A percentile compares a stretch with the other conserved stretches of the same genome.
phyloP scores from a whole-genome alignment of 2,888 invertebrate species.

The Sabellastarte sp. region DNA sequence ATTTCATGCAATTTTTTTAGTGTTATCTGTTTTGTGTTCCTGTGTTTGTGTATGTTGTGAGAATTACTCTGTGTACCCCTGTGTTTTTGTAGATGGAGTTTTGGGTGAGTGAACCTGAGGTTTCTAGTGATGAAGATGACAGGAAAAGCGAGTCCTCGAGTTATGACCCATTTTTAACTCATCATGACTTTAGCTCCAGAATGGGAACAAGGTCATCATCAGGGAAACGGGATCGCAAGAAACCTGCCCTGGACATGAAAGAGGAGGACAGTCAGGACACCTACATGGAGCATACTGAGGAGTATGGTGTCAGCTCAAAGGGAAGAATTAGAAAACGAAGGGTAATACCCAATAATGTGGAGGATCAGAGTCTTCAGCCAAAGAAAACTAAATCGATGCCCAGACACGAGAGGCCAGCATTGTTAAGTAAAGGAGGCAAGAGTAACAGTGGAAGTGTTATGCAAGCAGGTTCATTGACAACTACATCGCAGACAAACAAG shows the following conservation, averaged over 20 bases:
- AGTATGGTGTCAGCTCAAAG: conserved; percentile 38
- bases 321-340: conserved; percentile 48
- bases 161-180: too few relatives aligned
- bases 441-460: not conserved
- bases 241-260: not conserved
- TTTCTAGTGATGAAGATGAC: conserved; percentile 27
- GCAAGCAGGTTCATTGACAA: too few relatives aligned
- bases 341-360: conserved; percentile 48
- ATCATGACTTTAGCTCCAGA: too few relatives aligned
- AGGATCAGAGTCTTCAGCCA: conserved; percentile 35
- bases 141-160: conserved; percentile 36
- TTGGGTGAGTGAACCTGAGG: too few relatives aligned
- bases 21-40: too few relatives aligned
- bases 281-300: conserved; percentile 1
- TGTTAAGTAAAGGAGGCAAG: not conserved
- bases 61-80: too few relatives aligned
- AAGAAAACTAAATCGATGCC: not conserved
- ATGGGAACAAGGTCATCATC: too few relatives aligned
- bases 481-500: not conserved
- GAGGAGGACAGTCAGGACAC: not conserved
- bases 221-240: too few relatives aligned
- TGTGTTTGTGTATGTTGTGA: too few relatives aligned
- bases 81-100: too few relatives aligned
- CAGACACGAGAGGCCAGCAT: not conserved
- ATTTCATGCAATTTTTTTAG: too few relatives aligned